Evolutionary conservation across 92 coral and sea anemone genomes (phyloP).

Genomic region (Bergia puertoricense): DNA sequence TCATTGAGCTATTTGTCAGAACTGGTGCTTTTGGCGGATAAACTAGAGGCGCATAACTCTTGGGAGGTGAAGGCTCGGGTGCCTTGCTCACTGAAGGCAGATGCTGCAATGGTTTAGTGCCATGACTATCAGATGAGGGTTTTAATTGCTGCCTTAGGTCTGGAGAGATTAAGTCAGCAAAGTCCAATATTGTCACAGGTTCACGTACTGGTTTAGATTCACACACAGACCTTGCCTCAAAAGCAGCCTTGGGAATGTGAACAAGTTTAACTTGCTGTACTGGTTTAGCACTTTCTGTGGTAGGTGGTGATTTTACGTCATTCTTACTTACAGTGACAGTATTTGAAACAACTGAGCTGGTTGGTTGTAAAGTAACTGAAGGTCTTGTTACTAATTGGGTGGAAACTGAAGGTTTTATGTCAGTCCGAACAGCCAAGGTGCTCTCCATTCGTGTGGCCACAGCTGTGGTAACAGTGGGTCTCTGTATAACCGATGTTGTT

Average conservation of each 20-base stretch:
- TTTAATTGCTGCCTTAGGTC: constrained; percentile 56
- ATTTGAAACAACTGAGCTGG: constrained; percentile 5
- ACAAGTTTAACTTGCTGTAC: constrained; percentile 7
- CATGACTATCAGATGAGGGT: constrained; percentile 41
- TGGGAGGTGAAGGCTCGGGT: constrained; percentile 61
- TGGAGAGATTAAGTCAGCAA: constrained; percentile 76
- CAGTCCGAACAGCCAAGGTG: constrained; percentile 64
- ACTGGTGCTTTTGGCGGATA: constrained; percentile 54
- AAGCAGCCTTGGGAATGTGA: constrained; percentile 19
- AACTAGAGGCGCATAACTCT: constrained; percentile 49
- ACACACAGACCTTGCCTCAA: constrained; percentile 28
- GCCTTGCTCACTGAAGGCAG: constrained; percentile 55
- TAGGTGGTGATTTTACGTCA: constrained; percentile 18
- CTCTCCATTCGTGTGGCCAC: constrained; percentile 72
- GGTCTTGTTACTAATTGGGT: constrained; percentile 44
- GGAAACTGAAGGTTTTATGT: constrained; percentile 42
- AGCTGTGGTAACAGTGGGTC: constrained; percentile 66
- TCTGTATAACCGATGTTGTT: background rate
- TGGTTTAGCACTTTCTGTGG: constrained; percentile 24
- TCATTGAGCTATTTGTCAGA: constrained; percentile 36
- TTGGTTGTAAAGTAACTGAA: constrained; percentile 1
- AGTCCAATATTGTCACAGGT: constrained; percentile 75
- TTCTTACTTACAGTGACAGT: constrained; percentile 10
- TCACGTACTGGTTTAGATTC: constrained; percentile 53
- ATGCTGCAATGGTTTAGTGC: constrained; percentile 53